Conservation (phyloP, 2,888 invertebrate species). For the Macrosiphum euphorbiae region DNA sequence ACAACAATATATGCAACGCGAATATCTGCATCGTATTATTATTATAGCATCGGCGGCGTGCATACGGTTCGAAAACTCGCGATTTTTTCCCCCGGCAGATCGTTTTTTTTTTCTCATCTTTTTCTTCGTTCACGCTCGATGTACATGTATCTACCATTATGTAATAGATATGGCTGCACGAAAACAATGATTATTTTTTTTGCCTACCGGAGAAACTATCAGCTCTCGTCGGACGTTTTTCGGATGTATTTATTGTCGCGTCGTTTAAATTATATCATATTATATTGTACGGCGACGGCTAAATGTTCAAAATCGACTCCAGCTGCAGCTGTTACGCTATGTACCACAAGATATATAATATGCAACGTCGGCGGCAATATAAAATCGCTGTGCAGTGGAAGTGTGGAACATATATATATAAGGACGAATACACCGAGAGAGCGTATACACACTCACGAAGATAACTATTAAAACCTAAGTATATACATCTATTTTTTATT, state of each 20-base stretch:
- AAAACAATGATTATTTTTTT: neutral
- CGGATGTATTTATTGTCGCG: neutral
- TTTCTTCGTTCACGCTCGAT: neutral
- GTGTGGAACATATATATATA: neutral
- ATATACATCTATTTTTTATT: conserved; percentile 12
- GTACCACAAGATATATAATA: neutral
- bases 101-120: neutral
- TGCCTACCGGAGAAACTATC: neutral
- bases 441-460: neutral
- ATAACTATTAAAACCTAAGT: conserved; percentile 1
- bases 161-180: neutral
- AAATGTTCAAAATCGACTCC: neutral
- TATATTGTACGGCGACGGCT: neutral
- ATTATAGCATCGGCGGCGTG: neutral
- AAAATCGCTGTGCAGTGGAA: neutral
- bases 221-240: neutral
- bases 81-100: neutral
- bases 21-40: neutral
- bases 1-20: neutral
- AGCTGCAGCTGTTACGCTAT: neutral
- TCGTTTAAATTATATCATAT: neutral
- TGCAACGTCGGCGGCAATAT: conserved; percentile 5
- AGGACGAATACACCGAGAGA: neutral
- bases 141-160: no score
- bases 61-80: neutral